phyloP scores from a whole-genome alignment of 1,140 invertebrate genomes.

The Hormaphis cornu region DNA sequence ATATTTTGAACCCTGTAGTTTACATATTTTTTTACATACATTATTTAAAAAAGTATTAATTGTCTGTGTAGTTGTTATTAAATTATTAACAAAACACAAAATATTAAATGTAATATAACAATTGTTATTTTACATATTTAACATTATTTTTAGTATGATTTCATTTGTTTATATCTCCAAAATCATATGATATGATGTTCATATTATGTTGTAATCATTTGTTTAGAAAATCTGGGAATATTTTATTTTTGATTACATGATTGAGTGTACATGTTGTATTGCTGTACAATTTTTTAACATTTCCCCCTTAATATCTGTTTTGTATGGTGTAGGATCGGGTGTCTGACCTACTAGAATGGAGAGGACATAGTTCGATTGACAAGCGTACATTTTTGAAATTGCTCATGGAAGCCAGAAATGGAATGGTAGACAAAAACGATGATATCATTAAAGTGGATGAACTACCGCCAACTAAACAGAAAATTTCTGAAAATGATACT shows the following conservation, averaged over 20 bases:
- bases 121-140: too few species aligned
- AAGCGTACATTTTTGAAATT: conserved; percentile 28
- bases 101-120: too few species aligned
- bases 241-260: neutral
- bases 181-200: too few species aligned
- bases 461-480: conserved; percentile 17
- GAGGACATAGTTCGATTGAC: conserved; percentile 16
- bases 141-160: too few species aligned
- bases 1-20: too few species aligned
- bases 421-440: conserved; percentile 13
- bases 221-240: neutral
- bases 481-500: conserved; percentile 30
- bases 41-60: too few species aligned
- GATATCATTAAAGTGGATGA: conserved; percentile 31
- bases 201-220: neutral
- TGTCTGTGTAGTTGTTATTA: too few species aligned
- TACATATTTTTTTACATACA: too few species aligned
- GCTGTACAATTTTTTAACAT: conserved; percentile 8
- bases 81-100: too few species aligned
- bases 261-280: neutral
- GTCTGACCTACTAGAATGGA: conserved; percentile 28
- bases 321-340: conserved; percentile 28
- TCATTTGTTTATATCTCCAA: too few species aligned
- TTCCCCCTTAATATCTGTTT: conserved; percentile 14
- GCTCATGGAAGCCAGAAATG: conserved; percentile 2